Conservation (phyloP, 2,888 invertebrate genomes). For the Stenodera caucasica region DNA sequence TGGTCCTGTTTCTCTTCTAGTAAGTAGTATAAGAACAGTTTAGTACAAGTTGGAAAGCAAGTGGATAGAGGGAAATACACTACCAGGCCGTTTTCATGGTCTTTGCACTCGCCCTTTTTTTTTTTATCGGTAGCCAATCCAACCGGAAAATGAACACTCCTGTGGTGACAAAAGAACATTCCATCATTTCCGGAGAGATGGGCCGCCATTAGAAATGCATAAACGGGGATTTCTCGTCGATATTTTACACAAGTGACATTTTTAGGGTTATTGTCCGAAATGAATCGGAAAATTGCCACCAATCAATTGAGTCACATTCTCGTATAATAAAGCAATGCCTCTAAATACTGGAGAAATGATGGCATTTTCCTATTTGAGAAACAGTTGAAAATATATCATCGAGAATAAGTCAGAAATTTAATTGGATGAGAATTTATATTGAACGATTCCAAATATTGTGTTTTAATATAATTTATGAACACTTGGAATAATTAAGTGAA, state of each 20-base stretch:
- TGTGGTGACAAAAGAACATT: conserved; percentile 58
- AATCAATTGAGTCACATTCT: conserved; percentile 32
- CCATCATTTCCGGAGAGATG: conserved; percentile 57
- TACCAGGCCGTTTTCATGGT: conserved; percentile 53
- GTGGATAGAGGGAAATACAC: conserved; percentile 12
- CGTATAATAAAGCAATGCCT: background rate
- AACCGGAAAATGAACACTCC: conserved; percentile 59
- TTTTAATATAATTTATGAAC: background rate
- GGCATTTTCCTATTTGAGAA: background rate
- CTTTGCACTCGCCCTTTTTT: conserved; percentile 49
- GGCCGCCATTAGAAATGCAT: conserved; percentile 55
- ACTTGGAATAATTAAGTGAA: background rate
- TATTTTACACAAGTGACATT: conserved; percentile 44
- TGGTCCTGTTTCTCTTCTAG: conserved; percentile 39
- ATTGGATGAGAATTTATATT: background rate
- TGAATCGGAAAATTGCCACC: conserved; percentile 44
- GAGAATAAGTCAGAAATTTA: background rate
- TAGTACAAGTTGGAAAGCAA: background rate
- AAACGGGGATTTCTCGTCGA: conserved; percentile 50
- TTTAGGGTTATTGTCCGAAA: conserved; percentile 45
- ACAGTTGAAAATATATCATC: background rate
- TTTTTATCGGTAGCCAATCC: conserved; percentile 57
- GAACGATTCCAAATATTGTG: background rate
- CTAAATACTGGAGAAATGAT: background rate
- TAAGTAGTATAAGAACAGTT: background rate